A percentile compares a stretch with the other conserved stretches of the same genome.
Evolutionary conservation across 1,140 invertebrate genomes (phyloP).

Genomic region (Papilio xuthus): DNA sequence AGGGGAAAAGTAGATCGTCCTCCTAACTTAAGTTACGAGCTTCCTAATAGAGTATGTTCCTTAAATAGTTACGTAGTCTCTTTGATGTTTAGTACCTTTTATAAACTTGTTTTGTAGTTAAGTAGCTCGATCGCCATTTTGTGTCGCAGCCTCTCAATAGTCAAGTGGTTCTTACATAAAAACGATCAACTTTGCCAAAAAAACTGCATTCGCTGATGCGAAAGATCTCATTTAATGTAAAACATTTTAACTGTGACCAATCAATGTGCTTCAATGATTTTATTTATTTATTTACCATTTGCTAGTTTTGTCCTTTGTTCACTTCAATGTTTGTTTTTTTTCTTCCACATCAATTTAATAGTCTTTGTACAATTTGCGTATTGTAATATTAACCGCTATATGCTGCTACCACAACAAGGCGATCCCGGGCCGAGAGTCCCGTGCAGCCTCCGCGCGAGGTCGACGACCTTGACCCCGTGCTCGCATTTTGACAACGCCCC

Average conservation of each 20-base stretch:
- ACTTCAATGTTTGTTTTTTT: background rate
- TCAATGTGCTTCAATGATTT: background rate
- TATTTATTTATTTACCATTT: background rate
- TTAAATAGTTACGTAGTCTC: no score
- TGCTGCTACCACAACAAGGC: background rate
- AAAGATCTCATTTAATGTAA: background rate
- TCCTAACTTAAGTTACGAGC: no score
- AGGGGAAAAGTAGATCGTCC: no score
- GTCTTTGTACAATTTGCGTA: background rate
- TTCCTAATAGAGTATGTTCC: no score
- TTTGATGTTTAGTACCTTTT: background rate
- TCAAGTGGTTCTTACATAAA: slow-evolving; percentile 19
- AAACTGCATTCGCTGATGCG: background rate
- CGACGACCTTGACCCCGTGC: slow-evolving; percentile 6
- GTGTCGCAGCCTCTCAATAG: background rate
- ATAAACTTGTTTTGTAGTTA: background rate
- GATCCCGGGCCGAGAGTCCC: background rate
- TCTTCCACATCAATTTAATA: no score
- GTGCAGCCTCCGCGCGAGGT: slow-evolving; percentile 1
- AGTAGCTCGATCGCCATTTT: slow-evolving; percentile 21
- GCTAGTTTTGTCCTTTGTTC: background rate
- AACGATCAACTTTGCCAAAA: slow-evolving; percentile 11
- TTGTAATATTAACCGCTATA: background rate
- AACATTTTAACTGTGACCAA: background rate
- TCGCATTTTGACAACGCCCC: slow-evolving; percentile 3